Evolutionary conservation across 2,113 vertebrate species (phyloP), one percentile per base, ranked within the genome.

Genomic region (Tragelaphus buxtoni): DNA sequence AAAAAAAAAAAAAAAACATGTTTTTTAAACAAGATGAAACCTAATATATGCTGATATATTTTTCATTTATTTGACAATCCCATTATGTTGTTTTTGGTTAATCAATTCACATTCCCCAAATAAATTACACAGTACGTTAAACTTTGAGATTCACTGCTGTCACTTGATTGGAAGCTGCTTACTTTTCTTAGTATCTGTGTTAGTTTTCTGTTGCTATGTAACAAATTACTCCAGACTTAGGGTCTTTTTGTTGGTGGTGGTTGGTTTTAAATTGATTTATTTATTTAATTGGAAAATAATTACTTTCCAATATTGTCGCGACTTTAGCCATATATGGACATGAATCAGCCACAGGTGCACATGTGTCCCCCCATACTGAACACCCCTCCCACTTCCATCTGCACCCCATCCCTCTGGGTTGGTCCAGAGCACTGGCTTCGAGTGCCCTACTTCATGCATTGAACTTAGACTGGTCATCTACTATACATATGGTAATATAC

Each of bases 41-140:
- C 72, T 98, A 97, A 97, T 97, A 97, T 49, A 55, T 96, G 49
- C 74, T 95, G 53, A 93, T 93, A 81, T 22, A 92, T 79, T 97
- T 47, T 94, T 97, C 84, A 96, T 80, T 94, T 83, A 77, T 47
- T 53, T 83, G 88, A 91, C 7, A 96, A 30, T 2, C 12, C 28
- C 89, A 55, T 60, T 1, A 51, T 88, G 49, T 84, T 49, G 84
- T 45, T 24, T 45, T 11, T 45, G n/a, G 56, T 32, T 87, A 93
- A 90, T 88, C 18, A 4, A 3, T 94, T 98, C 26, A 86, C 39
- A 96, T 98, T 92, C 49, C 88, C 20, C 91, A 96, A 80, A 96
- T 10, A 74, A 91, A 96, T 80, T 88, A 14, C 35, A 90, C 7
- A 16, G 0, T 58, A 76, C 11, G 49, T 95, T 96, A 84, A 91